phyloP scores from a whole-genome alignment of 2,888 invertebrate genomes.

The Sesia apiformis region DNA sequence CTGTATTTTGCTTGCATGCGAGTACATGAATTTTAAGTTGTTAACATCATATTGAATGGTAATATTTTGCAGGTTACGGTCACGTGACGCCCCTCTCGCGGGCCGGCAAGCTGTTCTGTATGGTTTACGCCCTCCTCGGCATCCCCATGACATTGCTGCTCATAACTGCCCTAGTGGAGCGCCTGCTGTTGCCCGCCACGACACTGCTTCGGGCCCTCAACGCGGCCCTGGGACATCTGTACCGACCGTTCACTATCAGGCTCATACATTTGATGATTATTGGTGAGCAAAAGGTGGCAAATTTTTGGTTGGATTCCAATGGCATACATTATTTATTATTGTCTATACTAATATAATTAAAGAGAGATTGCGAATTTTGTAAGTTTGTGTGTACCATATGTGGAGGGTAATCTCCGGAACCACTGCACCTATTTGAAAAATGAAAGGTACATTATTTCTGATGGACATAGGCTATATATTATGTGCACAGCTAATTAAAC shows the following conservation, averaged over 20 bases:
- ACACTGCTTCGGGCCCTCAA: slow-evolving; percentile 81
- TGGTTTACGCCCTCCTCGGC: slow-evolving; percentile 87
- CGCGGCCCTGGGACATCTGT: slow-evolving; percentile 80
- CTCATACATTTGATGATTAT: slow-evolving; percentile 83
- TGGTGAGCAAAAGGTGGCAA: slow-evolving; percentile 43
- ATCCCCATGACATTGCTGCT: slow-evolving; percentile 91
- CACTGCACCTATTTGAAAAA: no score
- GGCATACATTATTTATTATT: no score
- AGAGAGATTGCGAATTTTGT: no score
- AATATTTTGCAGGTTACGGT: slow-evolving; percentile 81
- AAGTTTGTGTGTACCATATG: no score
- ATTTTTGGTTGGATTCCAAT: not conserved
- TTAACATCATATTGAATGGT: no score
- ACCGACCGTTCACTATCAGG: slow-evolving; percentile 83
- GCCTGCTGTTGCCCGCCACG: slow-evolving; percentile 83
- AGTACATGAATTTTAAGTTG: no score
- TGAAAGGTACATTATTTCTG: no score
- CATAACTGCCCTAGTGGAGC: slow-evolving; percentile 86
- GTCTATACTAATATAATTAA: no score
- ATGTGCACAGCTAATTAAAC: no score
- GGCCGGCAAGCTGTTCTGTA: slow-evolving; percentile 91
- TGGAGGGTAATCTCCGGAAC: no score
- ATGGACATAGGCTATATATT: no score
- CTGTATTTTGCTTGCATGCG: no score
- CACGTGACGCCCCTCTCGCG: slow-evolving; percentile 90